These are phyloP conservation scores for Balanococcus diminutus DNA, from an alignment of 2,888 invertebrate genomes.

Conservation along the genomic window DNA sequence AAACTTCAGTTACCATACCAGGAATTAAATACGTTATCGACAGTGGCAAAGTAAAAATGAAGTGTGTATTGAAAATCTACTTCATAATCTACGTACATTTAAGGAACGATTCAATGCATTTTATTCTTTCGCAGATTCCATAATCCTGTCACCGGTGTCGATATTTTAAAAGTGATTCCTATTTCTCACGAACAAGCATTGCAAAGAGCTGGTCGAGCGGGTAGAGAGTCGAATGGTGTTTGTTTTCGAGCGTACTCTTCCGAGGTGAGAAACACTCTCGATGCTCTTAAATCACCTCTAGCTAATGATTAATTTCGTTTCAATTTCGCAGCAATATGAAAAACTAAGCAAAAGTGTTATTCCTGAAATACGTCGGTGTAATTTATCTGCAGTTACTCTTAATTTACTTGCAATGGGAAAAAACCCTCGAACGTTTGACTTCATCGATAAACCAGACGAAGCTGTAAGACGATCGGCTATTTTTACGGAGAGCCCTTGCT, in stretches of 20 bases:
- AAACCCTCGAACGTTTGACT: slow-evolving; percentile 81
- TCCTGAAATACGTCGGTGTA: slow-evolving; percentile 85
- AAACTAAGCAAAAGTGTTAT: slow-evolving; percentile 72
- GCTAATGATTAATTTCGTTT: neutral
- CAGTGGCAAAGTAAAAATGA: slow-evolving; percentile 88
- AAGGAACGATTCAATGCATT: neutral
- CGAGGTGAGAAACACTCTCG: slow-evolving; percentile 59
- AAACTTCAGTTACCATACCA: slow-evolving; percentile 69
- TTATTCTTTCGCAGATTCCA: slow-evolving; percentile 67
- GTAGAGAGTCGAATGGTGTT: slow-evolving; percentile 81
- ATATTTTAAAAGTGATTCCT: slow-evolving; percentile 78
- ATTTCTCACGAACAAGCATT: slow-evolving; percentile 91
- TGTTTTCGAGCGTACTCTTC: slow-evolving; percentile 89
- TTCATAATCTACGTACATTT: neutral
- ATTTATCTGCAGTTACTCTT: slow-evolving; percentile 75
- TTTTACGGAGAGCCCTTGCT: no score
- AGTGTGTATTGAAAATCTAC: slow-evolving; percentile 63
- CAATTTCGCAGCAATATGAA: slow-evolving; percentile 68
- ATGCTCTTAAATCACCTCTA: neutral
- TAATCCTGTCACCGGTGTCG: slow-evolving; percentile 81
- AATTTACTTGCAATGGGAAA: slow-evolving; percentile 85
- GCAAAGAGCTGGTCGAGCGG: slow-evolving; percentile 92
- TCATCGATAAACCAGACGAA: slow-evolving; percentile 84
- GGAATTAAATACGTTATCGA: slow-evolving; percentile 91
- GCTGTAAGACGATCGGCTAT: no score